Evolutionary conservation across 1,140 invertebrate genomes (phyloP).

Genomic region (Camponotus vicinus): DNA sequence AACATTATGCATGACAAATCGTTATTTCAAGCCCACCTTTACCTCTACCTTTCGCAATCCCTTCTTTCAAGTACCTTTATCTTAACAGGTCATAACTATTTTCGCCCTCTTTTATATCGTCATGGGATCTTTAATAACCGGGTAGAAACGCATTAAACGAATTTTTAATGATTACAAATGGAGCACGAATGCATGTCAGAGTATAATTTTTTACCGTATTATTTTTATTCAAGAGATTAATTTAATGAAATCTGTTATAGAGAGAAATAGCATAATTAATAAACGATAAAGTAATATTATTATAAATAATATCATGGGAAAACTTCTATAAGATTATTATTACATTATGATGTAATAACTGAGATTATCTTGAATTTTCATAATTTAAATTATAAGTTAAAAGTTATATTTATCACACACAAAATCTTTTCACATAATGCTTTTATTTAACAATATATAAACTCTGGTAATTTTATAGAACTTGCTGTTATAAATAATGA

Average conservation of each 20-base stretch:
- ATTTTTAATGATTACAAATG: slow-evolving; percentile 11
- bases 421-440: neutral
- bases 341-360: neutral
- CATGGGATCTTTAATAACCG: slow-evolving; percentile 22
- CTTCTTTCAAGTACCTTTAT: neutral
- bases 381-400: neutral
- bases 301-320: neutral
- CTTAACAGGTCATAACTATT: slow-evolving; percentile 35
- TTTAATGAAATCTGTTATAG: neutral
- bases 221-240: neutral
- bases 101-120: slow-evolving; percentile 6
- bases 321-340: neutral
- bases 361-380: neutral
- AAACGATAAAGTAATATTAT: neutral
- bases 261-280: neutral
- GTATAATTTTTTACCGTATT: neutral
- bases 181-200: neutral
- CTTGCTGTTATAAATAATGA: slow-evolving; percentile 8
- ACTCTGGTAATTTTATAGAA: neutral
- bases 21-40: slow-evolving; percentile 16
- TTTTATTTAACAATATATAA: neutral
- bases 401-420: neutral
- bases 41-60: neutral
- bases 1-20: slow-evolving; percentile 41
- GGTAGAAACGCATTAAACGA: slow-evolving; percentile 20